phyloP scores from a whole-genome alignment of 2,797 vertebrate genomes.

The Stomatorhinus walkeri region DNA sequence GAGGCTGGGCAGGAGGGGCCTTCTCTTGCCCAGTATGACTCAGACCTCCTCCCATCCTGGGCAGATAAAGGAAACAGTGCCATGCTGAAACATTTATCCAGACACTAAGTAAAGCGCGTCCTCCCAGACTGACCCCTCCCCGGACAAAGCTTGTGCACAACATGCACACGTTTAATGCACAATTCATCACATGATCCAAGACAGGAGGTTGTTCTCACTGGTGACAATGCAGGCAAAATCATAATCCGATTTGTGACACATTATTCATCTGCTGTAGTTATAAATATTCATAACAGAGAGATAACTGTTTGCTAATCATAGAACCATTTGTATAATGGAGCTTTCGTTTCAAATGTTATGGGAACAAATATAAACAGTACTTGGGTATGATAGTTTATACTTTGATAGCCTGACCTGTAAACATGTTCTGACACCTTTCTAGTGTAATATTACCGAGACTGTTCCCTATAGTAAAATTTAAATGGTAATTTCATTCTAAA shows the following conservation, averaged over 20 bases:
- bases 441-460: background rate
- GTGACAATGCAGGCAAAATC: background rate
- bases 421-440: background rate
- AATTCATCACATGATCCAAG: background rate
- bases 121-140: background rate
- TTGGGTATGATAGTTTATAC: background rate
- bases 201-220: background rate
- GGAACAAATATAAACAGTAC: background rate
- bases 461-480: background rate
- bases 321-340: background rate
- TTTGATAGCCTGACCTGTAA: background rate
- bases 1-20: background rate
- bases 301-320: background rate
- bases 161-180: background rate
- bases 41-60: slow-evolving; percentile 50
- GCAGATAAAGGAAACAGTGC: background rate
- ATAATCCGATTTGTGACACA: background rate
- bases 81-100: background rate
- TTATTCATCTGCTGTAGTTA: background rate
- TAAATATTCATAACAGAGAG: background rate
- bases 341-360: slow-evolving; percentile 1
- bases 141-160: background rate
- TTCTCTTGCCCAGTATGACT: slow-evolving; percentile 34
- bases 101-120: background rate
- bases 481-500: background rate